These are phyloP conservation scores for Phacellophora camtschatica DNA, from an alignment of 30 jellyfish, hydroid and myxozoan species.

Conservation along the genomic window DNA sequence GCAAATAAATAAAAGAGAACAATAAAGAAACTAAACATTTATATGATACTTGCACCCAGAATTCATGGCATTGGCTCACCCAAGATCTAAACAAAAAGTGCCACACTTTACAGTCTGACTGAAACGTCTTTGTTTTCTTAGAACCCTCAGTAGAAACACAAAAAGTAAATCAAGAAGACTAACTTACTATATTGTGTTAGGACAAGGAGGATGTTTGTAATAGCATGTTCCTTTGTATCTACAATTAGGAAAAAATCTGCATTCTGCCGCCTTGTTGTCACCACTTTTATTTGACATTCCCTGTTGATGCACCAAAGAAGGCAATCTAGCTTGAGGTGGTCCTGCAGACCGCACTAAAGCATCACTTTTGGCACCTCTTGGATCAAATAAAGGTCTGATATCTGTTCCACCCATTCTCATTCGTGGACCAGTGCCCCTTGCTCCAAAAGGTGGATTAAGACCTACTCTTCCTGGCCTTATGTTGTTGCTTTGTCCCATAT, in stretches of 20 bases:
- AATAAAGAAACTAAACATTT: too few species aligned
- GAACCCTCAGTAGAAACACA: too few species aligned
- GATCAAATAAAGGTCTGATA: not conserved
- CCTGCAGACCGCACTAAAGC: not conserved
- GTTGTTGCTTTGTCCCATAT: not conserved
- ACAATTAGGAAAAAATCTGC: constrained; percentile 85
- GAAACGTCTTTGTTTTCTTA: too few species aligned
- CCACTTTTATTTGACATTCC: not conserved
- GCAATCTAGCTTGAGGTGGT: not conserved
- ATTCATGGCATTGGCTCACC: too few species aligned
- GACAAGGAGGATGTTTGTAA: constrained; percentile 79
- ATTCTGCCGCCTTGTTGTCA: not conserved
- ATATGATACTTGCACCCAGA: too few species aligned
- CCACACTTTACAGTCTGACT: too few species aligned
- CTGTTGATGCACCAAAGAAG: constrained; percentile 32
- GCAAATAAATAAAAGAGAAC: too few species aligned
- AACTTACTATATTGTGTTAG: constrained; percentile 39
- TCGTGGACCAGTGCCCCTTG: too few species aligned
- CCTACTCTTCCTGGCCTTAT: too few species aligned
- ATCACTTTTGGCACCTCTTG: not conserved
- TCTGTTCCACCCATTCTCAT: not conserved
- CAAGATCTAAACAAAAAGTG: too few species aligned
- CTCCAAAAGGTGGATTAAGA: too few species aligned
- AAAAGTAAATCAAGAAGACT: not conserved
- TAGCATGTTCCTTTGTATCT: constrained; percentile 55